Evolutionary conservation across 1,140 invertebrate genomes (phyloP).

Genomic region (Monomorium pharaonis): DNA sequence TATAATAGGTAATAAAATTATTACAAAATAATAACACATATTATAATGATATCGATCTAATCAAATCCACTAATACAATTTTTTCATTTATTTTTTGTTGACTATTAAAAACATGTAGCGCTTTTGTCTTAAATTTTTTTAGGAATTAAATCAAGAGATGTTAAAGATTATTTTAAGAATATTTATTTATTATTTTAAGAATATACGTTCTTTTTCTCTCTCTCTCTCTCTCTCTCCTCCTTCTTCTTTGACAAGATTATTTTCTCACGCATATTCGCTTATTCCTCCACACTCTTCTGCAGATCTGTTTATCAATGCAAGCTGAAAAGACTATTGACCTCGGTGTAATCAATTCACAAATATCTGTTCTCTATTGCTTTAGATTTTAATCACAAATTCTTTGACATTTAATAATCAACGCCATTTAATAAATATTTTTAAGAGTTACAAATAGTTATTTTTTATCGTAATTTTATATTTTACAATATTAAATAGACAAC

Average conservation of each 20-base stretch:
- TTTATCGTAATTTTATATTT: neutral
- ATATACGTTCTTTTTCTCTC: neutral
- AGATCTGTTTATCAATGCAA: constrained; percentile 51
- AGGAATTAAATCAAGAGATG: too few species aligned
- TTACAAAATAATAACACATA: neutral
- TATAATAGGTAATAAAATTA: neutral
- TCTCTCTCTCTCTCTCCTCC: too few species aligned
- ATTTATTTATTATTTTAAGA: neutral
- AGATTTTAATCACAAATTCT: constrained; percentile 45
- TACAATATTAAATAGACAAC: neutral
- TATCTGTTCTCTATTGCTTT: constrained; percentile 44
- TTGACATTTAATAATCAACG: neutral
- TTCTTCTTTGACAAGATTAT: neutral
- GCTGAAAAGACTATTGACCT: constrained; percentile 51
- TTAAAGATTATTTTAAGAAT: too few species aligned
- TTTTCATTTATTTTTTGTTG: too few species aligned
- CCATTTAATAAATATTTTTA: neutral
- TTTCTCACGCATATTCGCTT: neutral
- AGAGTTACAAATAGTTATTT: neutral
- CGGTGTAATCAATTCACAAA: constrained; percentile 11
- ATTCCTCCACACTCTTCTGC: neutral
- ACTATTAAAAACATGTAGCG: too few species aligned
- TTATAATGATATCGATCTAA: neutral
- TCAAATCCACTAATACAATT: neutral
- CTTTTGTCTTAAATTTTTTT: too few species aligned